phyloP scores from a whole-genome alignment of 2,113 vertebrate genomes.

The Riparia riparia region DNA sequence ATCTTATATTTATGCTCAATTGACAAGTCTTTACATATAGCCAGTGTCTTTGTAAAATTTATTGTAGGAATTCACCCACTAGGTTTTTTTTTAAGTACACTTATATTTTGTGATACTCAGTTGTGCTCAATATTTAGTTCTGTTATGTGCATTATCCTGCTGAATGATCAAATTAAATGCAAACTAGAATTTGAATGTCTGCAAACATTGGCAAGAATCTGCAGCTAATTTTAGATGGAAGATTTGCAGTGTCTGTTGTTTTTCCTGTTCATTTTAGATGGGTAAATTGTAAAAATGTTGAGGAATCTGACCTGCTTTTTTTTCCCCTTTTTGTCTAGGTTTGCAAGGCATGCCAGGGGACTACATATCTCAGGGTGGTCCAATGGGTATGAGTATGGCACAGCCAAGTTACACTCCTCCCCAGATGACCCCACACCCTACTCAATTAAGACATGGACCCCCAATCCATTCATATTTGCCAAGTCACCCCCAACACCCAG shows the following conservation, averaged over 20 bases:
- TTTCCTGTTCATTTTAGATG: conserved; percentile 80
- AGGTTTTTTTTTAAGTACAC: conserved; percentile 77
- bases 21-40: conserved; percentile 74
- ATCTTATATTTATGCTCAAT: conserved; percentile 74
- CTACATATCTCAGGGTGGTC: conserved; percentile 97
- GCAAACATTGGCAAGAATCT: conserved; percentile 86
- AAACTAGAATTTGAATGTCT: conserved; percentile 87
- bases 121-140: conserved; percentile 86
- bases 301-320: conserved; percentile 80
- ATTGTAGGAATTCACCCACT: conserved; percentile 77
- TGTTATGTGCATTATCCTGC: conserved; percentile 85
- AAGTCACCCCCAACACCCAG: conserved; percentile 86
- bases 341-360: conserved; percentile 96
- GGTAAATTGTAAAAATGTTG: conserved; percentile 77
- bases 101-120: conserved; percentile 81
- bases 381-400: conserved; percentile 99
- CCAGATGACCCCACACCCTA: conserved; percentile 91
- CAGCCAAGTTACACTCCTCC: conserved; percentile 90
- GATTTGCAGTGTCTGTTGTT: conserved; percentile 86
- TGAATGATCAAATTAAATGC: conserved; percentile 85
- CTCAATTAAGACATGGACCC: conserved; percentile 91
- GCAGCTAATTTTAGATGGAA: conserved; percentile 85
- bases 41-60: conserved; percentile 74
- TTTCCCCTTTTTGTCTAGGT: conserved; percentile 82
- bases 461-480: conserved; percentile 88